Evolutionary conservation across 2,113 vertebrate species (phyloP).

Genomic region (Chaenocephalus aceratus): DNA sequence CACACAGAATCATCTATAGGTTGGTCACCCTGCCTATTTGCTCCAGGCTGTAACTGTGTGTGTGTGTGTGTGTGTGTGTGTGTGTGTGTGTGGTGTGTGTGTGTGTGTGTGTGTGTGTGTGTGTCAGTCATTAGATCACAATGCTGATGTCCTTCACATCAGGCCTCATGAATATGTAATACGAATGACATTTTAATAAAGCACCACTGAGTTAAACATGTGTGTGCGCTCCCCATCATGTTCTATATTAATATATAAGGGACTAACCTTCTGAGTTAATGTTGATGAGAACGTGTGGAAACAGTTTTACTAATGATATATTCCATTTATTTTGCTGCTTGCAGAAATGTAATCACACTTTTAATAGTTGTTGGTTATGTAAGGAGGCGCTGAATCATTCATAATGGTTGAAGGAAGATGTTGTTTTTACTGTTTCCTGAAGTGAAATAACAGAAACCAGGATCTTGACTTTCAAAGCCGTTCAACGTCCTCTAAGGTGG

Average conservation of each 20-base stretch:
- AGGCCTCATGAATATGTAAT: conserved; percentile 70
- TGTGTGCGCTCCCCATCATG: not conserved
- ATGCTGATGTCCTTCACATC: conserved; percentile 57
- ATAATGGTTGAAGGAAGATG: too few species aligned
- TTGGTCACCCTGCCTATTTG: conserved; percentile 1
- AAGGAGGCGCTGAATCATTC: not conserved
- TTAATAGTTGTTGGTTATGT: not conserved
- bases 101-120: conserved; percentile 2
- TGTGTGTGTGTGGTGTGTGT: too few species aligned
- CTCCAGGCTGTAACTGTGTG: not conserved
- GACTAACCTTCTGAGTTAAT: not conserved
- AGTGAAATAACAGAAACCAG: not conserved
- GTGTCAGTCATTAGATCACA: conserved; percentile 8
- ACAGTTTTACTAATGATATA: not conserved
- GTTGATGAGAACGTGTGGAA: not conserved
- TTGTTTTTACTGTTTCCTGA: too few species aligned
- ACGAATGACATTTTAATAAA: conserved; percentile 66
- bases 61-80: not conserved
- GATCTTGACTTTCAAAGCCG: not conserved
- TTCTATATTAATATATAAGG: not conserved
- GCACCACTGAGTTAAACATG: conserved; percentile 34
- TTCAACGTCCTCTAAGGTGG: not conserved
- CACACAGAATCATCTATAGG: not conserved
- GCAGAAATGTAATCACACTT: not conserved
- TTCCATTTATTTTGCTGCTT: not conserved